Conservation (phyloP, 2,113 vertebrate genomes). For the Xiphophorus hellerii region DNA sequence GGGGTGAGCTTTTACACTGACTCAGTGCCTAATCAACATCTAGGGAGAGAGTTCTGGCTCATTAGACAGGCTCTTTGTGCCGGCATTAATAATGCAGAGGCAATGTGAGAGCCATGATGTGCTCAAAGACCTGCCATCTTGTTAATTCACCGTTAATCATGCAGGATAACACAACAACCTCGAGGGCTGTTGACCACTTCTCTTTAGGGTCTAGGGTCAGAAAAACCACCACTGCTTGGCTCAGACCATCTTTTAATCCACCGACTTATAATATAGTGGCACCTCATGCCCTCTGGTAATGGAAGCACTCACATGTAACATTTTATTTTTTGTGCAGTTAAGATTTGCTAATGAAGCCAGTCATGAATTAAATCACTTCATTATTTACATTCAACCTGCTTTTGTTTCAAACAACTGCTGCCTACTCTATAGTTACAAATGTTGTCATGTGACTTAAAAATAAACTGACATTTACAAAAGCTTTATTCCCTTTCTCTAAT, state of each 20-base stretch:
- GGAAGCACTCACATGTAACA: constrained; percentile 6
- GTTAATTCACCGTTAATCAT: constrained; percentile 75
- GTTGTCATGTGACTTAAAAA: no score
- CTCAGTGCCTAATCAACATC: constrained; percentile 69
- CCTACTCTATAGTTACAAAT: neutral
- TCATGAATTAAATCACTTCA: neutral
- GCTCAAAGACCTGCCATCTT: constrained; percentile 70
- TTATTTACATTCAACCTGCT: neutral
- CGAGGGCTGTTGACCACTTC: constrained; percentile 48
- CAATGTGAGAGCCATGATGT: constrained; percentile 59
- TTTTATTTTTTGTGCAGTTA: neutral
- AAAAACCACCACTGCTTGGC: constrained; percentile 14
- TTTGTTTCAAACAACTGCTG: neutral
- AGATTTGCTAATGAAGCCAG: neutral
- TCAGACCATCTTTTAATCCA: constrained; percentile 4
- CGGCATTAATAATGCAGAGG: constrained; percentile 77
- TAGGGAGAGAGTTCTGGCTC: constrained; percentile 68
- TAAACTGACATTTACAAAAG: neutral
- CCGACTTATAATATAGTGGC: neutral
- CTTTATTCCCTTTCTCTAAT: neutral
- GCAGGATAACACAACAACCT: constrained; percentile 73
- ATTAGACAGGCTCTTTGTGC: constrained; percentile 76
- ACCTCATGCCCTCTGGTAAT: neutral
- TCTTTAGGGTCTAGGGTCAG: constrained; percentile 33
- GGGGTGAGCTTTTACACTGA: constrained; percentile 47